These are phyloP conservation scores for Barnardius zonarius DNA, from an alignment of 2,113 vertebrate species.

Conservation along the genomic window DNA sequence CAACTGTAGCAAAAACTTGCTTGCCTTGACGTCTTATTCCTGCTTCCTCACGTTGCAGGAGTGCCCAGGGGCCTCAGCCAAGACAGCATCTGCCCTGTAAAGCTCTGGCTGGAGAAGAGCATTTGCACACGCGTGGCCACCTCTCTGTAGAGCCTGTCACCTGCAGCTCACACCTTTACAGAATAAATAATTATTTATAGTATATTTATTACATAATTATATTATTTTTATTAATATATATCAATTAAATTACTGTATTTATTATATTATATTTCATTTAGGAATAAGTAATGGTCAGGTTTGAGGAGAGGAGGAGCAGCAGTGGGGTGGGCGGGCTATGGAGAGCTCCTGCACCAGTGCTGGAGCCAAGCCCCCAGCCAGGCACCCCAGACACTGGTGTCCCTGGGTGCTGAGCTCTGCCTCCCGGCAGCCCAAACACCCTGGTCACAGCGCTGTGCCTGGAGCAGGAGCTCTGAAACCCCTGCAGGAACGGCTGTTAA, in stretches of 20 bases:
- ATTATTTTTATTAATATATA: neutral
- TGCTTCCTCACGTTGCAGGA: conserved; percentile 15
- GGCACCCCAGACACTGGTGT: accelerated
- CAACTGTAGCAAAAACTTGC: conserved; percentile 27
- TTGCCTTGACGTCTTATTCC: conserved; percentile 36
- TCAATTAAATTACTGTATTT: too few species aligned
- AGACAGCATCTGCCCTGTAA: neutral
- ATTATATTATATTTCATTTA: neutral
- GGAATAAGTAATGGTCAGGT: neutral
- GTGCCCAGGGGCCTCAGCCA: neutral
- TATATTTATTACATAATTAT: too few species aligned
- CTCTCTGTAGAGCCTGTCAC: neutral
- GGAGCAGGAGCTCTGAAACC: neutral
- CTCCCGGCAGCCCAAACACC: neutral
- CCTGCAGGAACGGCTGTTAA: neutral
- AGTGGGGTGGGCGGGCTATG: neutral
- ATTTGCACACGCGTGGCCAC: neutral
- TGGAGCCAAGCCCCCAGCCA: neutral
- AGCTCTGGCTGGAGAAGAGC: neutral
- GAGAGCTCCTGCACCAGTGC: neutral
- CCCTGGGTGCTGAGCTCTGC: neutral
- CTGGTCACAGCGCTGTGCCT: accelerated
- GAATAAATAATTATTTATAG: neutral
- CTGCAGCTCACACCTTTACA: neutral
- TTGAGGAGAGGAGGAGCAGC: neutral